Base-by-base conservation (phyloP, 2,888 invertebrate species). In the Amiota minor region DNA sequence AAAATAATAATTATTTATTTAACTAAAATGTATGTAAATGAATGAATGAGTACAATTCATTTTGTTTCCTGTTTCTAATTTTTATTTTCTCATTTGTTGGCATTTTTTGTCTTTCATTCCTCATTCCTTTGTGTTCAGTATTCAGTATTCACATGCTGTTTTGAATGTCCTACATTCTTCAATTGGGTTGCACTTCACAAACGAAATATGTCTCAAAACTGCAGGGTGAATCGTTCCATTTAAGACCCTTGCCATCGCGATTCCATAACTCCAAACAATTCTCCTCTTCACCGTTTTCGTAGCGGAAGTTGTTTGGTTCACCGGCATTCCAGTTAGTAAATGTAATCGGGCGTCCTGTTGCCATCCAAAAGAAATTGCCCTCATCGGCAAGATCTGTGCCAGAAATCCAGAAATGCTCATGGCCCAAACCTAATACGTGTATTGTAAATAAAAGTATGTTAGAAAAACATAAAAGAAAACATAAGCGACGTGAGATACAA, bases 251-350 rank as follows among this genome's bases (percentile, higher is more conserved):
- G 76, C 96, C 97, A 86, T 97, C 97, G 77, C 97, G 92, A 90
- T 97, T 90, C 97, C 97, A 97, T 23, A 97, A 91, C 88, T 97
- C 97, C 77, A 97, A 88, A 82, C 97, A 97, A 89, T 97, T 96
- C 88, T 97, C 97, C 89, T 97, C 96, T 89, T 97, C 97, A 9
- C 97, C 97, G 87, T 97, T 97, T 89, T 97, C 97, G 74, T 90
- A 90, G 79, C 96, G 94, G 92, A 97, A 97, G 91, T 97, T 97
- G 90, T 97, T 97, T 0, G 97, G 97, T 87, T 97, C 97, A 0
- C 97, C 97, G 0, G 96, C 95, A 91, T 97, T 97, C 96, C 96
- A 97, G 90, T 97, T 97, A 80, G 96, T 96, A 90, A 96, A 97
- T 46, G 96, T 96, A 69, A 97, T 92, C 0, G 96, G 96, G 75